A percentile compares a stretch with the other conserved stretches of the same genome.
Conservation (phyloP, 1,140 invertebrate genomes). For the Carposina sasakii region DNA sequence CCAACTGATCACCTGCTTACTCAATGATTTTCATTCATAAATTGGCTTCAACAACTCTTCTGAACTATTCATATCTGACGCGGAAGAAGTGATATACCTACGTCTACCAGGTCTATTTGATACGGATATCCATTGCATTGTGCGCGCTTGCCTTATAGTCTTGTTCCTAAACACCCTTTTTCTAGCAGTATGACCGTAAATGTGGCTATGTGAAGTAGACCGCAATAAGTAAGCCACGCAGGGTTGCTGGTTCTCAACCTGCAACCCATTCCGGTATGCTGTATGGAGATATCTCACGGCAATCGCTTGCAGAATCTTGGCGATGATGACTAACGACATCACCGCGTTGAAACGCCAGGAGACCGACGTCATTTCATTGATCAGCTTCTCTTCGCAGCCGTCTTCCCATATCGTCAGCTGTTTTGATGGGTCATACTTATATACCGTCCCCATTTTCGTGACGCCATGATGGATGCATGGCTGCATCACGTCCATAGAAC, state of each 20-base stretch:
- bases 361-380: conserved; percentile 58
- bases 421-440: conserved; percentile 53
- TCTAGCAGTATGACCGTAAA: conserved; percentile 10
- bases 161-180: conserved; percentile 36
- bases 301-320: conserved; percentile 56
- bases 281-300: conserved; percentile 57
- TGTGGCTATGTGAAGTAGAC: conserved; percentile 39
- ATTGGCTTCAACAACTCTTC: conserved; percentile 57
- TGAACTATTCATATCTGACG: conserved; percentile 46
- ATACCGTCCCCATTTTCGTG: conserved; percentile 41
- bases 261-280: conserved; percentile 52
- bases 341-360: conserved; percentile 61
- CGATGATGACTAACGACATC: conserved; percentile 51
- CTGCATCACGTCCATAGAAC: conserved; percentile 46
- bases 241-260: conserved; percentile 44
- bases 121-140: conserved; percentile 48
- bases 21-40: conserved; percentile 53
- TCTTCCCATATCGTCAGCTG: conserved; percentile 55
- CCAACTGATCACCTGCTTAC: too few species aligned
- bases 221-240: conserved; percentile 54
- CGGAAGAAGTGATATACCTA: conserved; percentile 29
- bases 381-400: conserved; percentile 62
- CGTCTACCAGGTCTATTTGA: background rate
- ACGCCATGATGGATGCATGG: conserved; percentile 59
- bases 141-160: conserved; percentile 36